Conservation (phyloP, 2,113 vertebrate species). For the Capra hircus region DNA sequence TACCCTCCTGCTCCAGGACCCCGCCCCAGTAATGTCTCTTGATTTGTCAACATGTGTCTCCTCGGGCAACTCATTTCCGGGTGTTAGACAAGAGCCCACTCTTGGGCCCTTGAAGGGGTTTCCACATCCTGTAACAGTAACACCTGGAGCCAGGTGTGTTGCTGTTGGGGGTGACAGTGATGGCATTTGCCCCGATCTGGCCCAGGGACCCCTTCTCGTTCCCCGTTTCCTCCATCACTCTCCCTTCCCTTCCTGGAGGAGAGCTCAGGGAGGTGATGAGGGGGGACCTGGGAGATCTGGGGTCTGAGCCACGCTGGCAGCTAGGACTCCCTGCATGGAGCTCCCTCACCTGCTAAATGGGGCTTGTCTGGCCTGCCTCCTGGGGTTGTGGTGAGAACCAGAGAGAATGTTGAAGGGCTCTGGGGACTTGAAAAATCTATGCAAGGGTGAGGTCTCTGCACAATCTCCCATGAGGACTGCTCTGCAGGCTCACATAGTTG, state of each 20-base stretch:
- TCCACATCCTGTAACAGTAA: background rate
- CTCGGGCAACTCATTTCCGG: background rate
- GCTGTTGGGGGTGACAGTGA: background rate
- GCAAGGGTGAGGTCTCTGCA: background rate
- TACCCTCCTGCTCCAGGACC: background rate
- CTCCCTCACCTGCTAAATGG: background rate
- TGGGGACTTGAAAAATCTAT: constrained; percentile 34
- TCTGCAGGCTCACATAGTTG: background rate
- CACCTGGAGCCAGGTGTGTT: background rate
- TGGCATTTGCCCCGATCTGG: background rate
- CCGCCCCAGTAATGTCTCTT: background rate
- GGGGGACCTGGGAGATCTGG: background rate
- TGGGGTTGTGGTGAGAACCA: background rate
- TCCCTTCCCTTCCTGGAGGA: background rate
- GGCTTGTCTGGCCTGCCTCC: background rate
- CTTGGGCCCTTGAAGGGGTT: background rate
- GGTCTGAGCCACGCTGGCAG: background rate
- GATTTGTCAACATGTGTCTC: background rate
- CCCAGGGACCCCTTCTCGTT: background rate
- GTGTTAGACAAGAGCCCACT: background rate
- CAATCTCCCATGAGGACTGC: background rate
- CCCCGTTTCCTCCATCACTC: background rate
- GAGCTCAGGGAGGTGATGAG: background rate
- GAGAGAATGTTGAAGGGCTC: background rate
- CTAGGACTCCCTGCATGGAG: background rate